These are phyloP conservation scores for Heliconius sara DNA, from an alignment of 2,888 invertebrate species.

Conservation along the genomic window DNA sequence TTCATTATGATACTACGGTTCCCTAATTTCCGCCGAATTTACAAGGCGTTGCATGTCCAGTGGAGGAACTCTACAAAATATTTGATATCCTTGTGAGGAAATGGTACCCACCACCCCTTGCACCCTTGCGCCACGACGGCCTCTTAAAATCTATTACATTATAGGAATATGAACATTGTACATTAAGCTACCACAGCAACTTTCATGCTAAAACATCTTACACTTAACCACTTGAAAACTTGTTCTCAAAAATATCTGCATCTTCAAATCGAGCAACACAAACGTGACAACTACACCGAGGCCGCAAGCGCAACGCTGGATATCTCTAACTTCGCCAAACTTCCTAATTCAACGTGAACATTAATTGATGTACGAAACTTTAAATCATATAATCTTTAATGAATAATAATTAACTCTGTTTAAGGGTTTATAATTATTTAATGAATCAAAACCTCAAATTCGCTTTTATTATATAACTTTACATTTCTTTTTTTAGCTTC, in stretches of 20 bases:
- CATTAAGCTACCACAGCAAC: too few species aligned
- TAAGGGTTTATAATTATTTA: neutral
- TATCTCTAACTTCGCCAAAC: constrained; percentile 6
- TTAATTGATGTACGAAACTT: constrained; percentile 3
- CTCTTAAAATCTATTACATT: too few species aligned
- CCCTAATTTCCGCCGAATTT: too few species aligned
- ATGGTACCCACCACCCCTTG: too few species aligned
- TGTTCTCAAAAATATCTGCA: neutral
- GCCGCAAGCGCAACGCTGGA: neutral
- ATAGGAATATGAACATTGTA: too few species aligned
- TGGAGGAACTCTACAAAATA: too few species aligned
- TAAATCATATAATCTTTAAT: neutral
- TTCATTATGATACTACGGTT: too few species aligned
- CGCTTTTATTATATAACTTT: neutral
- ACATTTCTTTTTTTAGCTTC: neutral
- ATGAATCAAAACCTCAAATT: neutral
- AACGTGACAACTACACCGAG: neutral
- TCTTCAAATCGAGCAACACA: neutral
- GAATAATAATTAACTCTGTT: constrained; percentile 13
- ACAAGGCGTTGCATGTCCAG: too few species aligned
- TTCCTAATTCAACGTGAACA: neutral
- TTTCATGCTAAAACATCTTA: too few species aligned
- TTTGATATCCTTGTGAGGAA: too few species aligned
- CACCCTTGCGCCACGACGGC: too few species aligned
- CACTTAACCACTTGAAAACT: too few species aligned